A percentile compares a stretch with the other conserved stretches of the same genome.
Evolutionary conservation across 2,888 invertebrate species (phyloP).

Genomic region (Achlya flavicornis): DNA sequence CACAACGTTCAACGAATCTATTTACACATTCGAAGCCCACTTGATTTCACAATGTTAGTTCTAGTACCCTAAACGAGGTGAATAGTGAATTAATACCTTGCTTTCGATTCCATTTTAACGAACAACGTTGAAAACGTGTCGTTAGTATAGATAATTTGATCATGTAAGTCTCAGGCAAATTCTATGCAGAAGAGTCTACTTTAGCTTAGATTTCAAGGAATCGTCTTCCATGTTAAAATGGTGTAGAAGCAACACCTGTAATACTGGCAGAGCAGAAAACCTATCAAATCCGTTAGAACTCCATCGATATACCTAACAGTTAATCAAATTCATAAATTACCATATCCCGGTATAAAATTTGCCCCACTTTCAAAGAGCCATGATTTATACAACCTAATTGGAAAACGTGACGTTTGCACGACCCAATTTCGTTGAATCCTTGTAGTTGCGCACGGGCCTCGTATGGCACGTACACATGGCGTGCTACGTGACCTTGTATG

Average conservation of each 20-base stretch:
- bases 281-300: too few species aligned
- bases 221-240: too few species aligned
- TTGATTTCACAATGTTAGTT: not conserved
- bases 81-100: not conserved
- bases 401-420: not conserved
- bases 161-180: not conserved
- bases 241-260: too few species aligned
- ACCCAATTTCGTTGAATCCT: conserved; percentile 13
- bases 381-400: not conserved
- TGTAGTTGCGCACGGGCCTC: conserved; percentile 12
- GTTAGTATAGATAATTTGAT: not conserved
- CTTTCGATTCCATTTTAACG: not conserved
- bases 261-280: too few species aligned
- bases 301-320: too few species aligned
- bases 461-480: conserved; percentile 30
- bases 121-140: not conserved
- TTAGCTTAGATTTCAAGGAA: too few species aligned
- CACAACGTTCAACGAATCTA: not conserved
- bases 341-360: not conserved
- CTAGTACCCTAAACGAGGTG: not conserved
- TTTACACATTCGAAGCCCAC: not conserved
- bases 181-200: too few species aligned
- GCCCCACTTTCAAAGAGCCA: not conserved
- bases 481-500: conserved; percentile 34
- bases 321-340: too few species aligned